Evolutionary conservation across 2,888 invertebrate genomes (phyloP), one percentile per base, ranked within the genome.

Genomic region (Nemotelus nigrinus): DNA sequence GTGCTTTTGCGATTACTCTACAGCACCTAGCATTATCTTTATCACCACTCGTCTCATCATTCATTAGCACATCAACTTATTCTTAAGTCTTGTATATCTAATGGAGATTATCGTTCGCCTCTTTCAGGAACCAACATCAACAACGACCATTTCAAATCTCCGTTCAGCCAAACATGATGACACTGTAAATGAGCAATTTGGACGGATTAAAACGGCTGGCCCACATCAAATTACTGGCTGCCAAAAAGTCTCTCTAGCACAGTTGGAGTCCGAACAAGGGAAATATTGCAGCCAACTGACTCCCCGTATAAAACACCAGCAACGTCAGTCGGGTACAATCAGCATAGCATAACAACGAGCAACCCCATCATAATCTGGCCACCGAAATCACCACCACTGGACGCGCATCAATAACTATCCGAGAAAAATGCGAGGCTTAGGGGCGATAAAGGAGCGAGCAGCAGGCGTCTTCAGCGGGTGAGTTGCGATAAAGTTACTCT

Each of bases 371-470:
- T 57, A 78, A 48, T 65, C 57, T 76, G 44, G 55, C 64, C 79
- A 79, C 45, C 41, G 10, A 48, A 48, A 39, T 63, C 63, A 74
- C 74, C 74, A 63, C 50, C 70, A n/a, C 57, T 41, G 43, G 65
- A 48, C 48, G 63, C 44, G 64, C 41, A 47, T 48, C 60, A 48
- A 50, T 63, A 70, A 53, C 43, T 70, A 70, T 55, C 55, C 50
- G 41, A 63, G 43, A 53, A 82, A 80, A 80, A 87, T 87, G 86
- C 86, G 85, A 85, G 86, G 86, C 82, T 85, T 87, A 84, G 84
- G 85, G 81, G 83, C 87, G 82, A 84, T 87, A 84, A 87, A 87
- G 83, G 86, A 87, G 82, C 86, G 86, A 83, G 86, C 86, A 79
- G 82, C 85, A 77, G 86, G 86, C 79, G 86, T 84, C 78, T 86